phyloP scores from a whole-genome alignment of 2,797 vertebrate genomes.

The Taeniopygia guttata region DNA sequence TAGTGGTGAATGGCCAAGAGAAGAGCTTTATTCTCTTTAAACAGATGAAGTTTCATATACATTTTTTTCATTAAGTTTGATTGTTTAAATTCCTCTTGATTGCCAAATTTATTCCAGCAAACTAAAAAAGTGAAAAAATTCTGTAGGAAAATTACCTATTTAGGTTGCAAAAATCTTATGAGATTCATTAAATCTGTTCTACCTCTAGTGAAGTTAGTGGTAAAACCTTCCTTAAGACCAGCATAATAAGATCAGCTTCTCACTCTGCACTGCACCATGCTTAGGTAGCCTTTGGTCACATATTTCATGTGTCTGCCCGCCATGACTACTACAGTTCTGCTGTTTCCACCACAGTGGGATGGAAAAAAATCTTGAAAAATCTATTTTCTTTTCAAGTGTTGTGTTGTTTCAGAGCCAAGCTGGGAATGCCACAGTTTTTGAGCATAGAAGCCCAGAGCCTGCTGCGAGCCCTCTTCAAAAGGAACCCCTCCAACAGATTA shows the following conservation, averaged over 20 bases:
- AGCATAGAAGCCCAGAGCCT: slow-evolving; percentile 93
- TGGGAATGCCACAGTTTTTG: slow-evolving; percentile 97
- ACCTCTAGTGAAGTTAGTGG: background rate
- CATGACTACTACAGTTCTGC: background rate
- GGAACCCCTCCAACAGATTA: slow-evolving; percentile 92
- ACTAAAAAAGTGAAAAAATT: background rate
- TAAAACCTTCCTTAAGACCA: background rate
- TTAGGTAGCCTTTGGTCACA: background rate
- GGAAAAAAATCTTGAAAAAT: background rate
- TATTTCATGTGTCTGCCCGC: background rate
- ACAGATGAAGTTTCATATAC: background rate
- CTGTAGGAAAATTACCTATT: background rate
- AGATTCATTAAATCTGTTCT: background rate
- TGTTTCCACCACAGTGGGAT: background rate
- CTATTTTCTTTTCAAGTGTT: slow-evolving; percentile 58
- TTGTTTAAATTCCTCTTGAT: background rate
- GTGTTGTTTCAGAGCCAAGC: slow-evolving; percentile 86
- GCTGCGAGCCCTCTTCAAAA: slow-evolving; percentile 94
- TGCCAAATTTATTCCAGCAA: background rate
- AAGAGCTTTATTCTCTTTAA: background rate
- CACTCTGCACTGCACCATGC: background rate
- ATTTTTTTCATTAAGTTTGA: background rate
- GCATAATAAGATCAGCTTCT: background rate
- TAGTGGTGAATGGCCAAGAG: background rate
- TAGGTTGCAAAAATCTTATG: background rate